phyloP scores from a whole-genome alignment of 2,888 invertebrate species.

The Phyllotreta striolata region DNA sequence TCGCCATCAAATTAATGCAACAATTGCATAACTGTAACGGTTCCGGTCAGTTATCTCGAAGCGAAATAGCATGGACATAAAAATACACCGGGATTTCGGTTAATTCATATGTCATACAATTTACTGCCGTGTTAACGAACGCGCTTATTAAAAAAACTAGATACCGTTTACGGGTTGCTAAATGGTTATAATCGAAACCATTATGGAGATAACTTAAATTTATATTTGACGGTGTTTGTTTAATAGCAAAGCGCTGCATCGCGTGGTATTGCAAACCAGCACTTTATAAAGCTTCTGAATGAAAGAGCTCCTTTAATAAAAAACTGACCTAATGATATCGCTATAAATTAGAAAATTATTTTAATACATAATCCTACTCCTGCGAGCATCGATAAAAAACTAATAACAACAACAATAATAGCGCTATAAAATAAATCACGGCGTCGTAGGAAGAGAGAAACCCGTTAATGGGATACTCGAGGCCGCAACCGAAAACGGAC shows the following conservation, averaged over 20 bases:
- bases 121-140: conserved; percentile 26
- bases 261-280: too few relatives aligned
- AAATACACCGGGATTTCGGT: conserved; percentile 29
- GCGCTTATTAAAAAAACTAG: conserved; percentile 15
- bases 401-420: too few relatives aligned
- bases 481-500: neutral
- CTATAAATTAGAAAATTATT: too few relatives aligned
- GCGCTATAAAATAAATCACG: too few relatives aligned
- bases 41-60: conserved; percentile 27
- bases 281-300: too few relatives aligned
- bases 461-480: conserved; percentile 5
- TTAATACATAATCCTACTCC: too few relatives aligned
- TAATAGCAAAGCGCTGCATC: too few relatives aligned
- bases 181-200: neutral
- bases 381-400: too few relatives aligned
- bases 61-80: conserved; percentile 18
- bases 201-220: too few relatives aligned
- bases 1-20: conserved; percentile 23
- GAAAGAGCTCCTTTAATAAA: too few relatives aligned
- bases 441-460: neutral
- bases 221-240: too few relatives aligned
- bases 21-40: conserved; percentile 27
- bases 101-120: conserved; percentile 29
- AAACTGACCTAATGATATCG: too few relatives aligned
- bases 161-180: conserved; percentile 2